Base-by-base conservation (phyloP, 2,888 invertebrate species). In the Erpobdella octoculata region DNA sequence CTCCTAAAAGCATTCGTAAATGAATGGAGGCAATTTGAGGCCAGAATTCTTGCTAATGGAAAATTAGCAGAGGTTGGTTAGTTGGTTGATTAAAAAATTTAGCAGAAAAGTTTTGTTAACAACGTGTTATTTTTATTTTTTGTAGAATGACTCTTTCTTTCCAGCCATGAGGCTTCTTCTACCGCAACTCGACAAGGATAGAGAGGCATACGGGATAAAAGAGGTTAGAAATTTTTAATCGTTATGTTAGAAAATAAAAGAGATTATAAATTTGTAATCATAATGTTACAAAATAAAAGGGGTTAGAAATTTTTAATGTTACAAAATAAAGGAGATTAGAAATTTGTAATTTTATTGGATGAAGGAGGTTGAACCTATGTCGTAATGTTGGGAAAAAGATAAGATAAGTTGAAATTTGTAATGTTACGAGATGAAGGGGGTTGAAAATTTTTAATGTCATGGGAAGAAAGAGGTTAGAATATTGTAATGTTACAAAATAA, bases 151-250 rank as follows among this genome's bases (percentile, higher is more conserved):
- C 76, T 83, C 84, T 3, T 84, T 85, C 76, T 92, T 88, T 82
- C 88, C 91, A 8, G 86, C 91, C 58, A 80, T 95, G 77, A 87
- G 94, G 75, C 85, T 94, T 38, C 82, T 95, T 12, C 79, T 94
- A 36, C 93, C 94, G 0, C 86, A 88, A 73, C 84, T 88, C 38
- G 95, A 95, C 79, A 87, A 89, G 75, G 89, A 90, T 76, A 87
- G 94, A 76, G 87, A 88, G 48, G 87, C 91, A 0, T 92, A 92
- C 83, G 91, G 92, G 28, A 85, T 95, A 74, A 91, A 92, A 84
- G 89, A 91, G 80, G 84, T 83, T 75, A 71, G 73, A 67, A 31
- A 41, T 59, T 33, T 69, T 35, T n/a, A 21, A 28, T 65, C 33
- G 12, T 15, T 9, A 35, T 33, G 15, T 35, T 65, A 12, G 12